phyloP scores from a whole-genome alignment of 2,888 invertebrate species.

The Drosophila lutescens region DNA sequence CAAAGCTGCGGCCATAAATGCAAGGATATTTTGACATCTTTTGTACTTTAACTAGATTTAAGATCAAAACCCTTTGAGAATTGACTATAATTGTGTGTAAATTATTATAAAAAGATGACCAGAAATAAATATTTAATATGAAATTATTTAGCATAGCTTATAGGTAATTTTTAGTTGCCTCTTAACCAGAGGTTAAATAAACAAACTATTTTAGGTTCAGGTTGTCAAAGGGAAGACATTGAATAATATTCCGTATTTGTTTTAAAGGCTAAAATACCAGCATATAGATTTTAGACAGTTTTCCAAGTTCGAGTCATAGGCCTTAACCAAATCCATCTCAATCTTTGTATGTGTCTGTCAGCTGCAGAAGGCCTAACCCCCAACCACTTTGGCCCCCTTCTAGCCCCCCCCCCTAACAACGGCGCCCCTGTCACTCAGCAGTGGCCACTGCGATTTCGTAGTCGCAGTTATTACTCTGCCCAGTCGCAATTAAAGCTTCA shows the following conservation, averaged over 20 bases:
- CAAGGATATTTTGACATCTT: too few species aligned
- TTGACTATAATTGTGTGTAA: too few species aligned
- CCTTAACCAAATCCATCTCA: background rate
- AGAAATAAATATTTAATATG: too few species aligned
- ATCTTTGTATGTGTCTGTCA: conserved; percentile 15
- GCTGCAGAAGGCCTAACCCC: conserved; percentile 26
- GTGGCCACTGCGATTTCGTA: conserved; percentile 59
- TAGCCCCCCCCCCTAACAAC: background rate
- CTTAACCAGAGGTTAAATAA: too few species aligned
- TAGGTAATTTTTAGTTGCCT: too few species aligned
- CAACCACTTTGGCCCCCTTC: background rate
- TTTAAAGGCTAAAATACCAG: background rate
- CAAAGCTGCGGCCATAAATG: background rate
- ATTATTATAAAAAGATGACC: too few species aligned
- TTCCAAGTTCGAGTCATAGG: background rate
- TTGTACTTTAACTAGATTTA: too few species aligned
- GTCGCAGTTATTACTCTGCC: conserved; percentile 70
- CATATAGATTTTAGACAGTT: background rate
- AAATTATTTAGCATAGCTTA: too few species aligned
- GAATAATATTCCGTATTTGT: too few species aligned
- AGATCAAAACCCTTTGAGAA: too few species aligned
- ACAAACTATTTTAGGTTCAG: too few species aligned
- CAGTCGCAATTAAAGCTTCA: conserved; percentile 49
- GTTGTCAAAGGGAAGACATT: too few species aligned
- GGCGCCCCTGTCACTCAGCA: conserved; percentile 32